Base-by-base conservation (phyloP, 2,113 vertebrate genomes). In the Alces alces region DNA sequence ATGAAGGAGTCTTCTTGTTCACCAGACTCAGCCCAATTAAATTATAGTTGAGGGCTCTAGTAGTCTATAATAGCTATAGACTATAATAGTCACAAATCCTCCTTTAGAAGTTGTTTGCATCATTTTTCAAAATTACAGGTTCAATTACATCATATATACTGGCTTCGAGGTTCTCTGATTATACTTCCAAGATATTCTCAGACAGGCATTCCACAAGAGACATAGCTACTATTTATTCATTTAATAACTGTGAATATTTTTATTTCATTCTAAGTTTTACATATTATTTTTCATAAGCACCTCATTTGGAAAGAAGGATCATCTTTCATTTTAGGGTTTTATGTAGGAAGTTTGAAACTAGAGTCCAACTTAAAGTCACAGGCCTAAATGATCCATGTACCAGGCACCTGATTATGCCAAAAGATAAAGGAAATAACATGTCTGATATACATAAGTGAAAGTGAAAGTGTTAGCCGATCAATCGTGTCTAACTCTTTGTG, bases 221-320 rank as follows among this genome's bases (percentile, higher is more conserved):
- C 25, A 57, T 76, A 19, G 13, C 1, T 84, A 43, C 25, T 93
- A 47, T 55, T 76, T 86, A 94, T 57, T 96, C 43, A 79, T 57
- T 92, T 17, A 70, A 27, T 13, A 64, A 5, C 47, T 95, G 43
- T 43, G 6, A 86, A 61, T 17, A 43, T 52, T 87, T 90, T 95
- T 87, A 91, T 87, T 92, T 87, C 28, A 92, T 66, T 89, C 14
- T 64, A 92, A 89, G 43, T 80, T 86, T 66, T 54, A 79, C 15
- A 80, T 94, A 76, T 96, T 66, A 58, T 92, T 89, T 94, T 95
- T 93, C 57, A 91, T 61, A 79, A 92, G 55, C 1, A 79, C 10
- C 9, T 54, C n/a, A 79, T 79, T 95, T 93, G 43, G 27, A 73
- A 97, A 91, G 33, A 64, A 85, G 39, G 36, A 61, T 21, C 4